Evolutionary conservation across 1,140 invertebrate genomes (phyloP), one percentile per base, ranked within the genome.

Genomic region (Drosophila pandora): DNA sequence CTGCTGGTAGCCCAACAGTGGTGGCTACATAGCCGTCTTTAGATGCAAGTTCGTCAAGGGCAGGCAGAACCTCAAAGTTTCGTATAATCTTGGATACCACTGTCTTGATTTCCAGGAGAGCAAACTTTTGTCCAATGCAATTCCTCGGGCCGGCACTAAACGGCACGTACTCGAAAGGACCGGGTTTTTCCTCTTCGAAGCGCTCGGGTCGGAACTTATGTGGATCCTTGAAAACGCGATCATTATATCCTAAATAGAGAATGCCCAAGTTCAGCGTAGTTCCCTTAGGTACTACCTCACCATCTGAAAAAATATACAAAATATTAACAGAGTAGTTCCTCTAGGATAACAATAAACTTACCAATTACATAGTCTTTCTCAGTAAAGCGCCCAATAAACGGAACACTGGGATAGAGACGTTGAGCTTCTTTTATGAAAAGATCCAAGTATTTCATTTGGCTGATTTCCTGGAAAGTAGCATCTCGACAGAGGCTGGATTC

Each of bases 131-230:
- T 12, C 90, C 91, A 54, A 92, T 90, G 21, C 91, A 92, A 28
- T 92, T 91, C 0, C 91, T 71, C 1, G 84, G 84, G 3, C 91
- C 90, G 0, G 91, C 91, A 59, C 90, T 91, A 69, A 96, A 96
- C 53, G 95, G 95, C 34, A 95, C 84, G 81, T 93, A 95, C 21
- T 93, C 80, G 61, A 92, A 94, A 1, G 90, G 92, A 45, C 92
- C 93, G 3, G 93, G 91, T 13, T 87, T 87, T 34, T 92, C 76
- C 1, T 56, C 53, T 4, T 94, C 85, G 92, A 97, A 97, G 77
- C 96, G 92, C 22, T 97, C 96, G 0, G 97, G 97, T 79, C 95
- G 92, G 80, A 96, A 97, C 5, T 90, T 92, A 10, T 95, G 92
- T 0, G 97, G 96, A 79, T 97, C 94, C 32, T 95, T 94, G 83